phyloP scores from a whole-genome alignment of 2,113 vertebrate species.

The Daboia siamensis region DNA sequence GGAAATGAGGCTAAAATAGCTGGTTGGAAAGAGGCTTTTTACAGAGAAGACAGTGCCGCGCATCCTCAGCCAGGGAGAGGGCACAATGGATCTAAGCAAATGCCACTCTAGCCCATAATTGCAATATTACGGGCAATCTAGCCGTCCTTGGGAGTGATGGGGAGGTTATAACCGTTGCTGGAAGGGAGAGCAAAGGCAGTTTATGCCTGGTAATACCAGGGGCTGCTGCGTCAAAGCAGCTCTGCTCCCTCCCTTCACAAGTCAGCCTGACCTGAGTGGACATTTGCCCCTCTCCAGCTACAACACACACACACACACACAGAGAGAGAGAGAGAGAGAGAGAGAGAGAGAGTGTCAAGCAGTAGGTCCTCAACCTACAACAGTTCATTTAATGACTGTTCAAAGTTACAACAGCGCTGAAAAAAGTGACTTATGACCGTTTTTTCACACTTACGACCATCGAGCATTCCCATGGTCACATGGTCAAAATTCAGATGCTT shows the following conservation, averaged over 20 bases:
- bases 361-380: background rate
- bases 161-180: background rate
- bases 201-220: background rate
- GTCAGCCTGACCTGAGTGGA: background rate
- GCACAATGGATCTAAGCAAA: conserved; percentile 10
- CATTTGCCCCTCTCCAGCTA: background rate
- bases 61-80: background rate
- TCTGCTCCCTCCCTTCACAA: background rate
- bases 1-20: background rate
- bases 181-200: background rate
- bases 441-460: no score
- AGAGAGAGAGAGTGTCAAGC: background rate
- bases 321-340: no score
- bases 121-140: background rate
- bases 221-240: background rate
- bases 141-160: background rate
- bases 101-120: conserved; percentile 1
- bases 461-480: no score
- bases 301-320: background rate
- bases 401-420: background rate
- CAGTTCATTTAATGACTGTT: no score
- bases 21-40: background rate
- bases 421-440: no score
- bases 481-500: no score
- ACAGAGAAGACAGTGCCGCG: background rate